A percentile compares a stretch with the other conserved stretches of the same genome.
These are phyloP conservation scores for Ophion costatus DNA, from an alignment of 2,888 invertebrate genomes.

Conservation along the genomic window DNA sequence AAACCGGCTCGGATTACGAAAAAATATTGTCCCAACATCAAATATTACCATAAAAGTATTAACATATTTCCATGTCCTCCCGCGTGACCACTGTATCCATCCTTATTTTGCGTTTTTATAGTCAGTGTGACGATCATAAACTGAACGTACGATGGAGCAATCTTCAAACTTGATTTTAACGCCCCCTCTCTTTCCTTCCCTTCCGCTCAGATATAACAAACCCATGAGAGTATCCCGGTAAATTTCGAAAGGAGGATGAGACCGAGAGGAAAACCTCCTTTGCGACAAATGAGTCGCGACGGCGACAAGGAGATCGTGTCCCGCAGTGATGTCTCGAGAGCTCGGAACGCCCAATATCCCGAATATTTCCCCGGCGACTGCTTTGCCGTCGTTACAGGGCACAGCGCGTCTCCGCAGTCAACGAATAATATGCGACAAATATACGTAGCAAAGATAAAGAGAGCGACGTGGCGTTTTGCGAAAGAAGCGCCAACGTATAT, in stretches of 20 bases:
- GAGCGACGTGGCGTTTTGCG: conserved; percentile 8
- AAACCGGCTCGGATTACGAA: no score
- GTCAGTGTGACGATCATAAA: no score
- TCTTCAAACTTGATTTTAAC: no score
- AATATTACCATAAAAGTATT: no score
- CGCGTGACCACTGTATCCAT: no score
- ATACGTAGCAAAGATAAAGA: conserved; percentile 15
- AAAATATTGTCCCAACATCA: no score
- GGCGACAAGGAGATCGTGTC: background rate
- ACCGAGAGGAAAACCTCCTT: background rate
- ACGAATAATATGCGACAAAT: conserved; percentile 25
- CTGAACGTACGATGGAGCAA: no score
- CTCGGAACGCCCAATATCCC: conserved; percentile 10
- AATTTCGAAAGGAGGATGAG: no score
- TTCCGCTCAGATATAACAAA: no score
- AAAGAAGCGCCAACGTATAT: conserved; percentile 28
- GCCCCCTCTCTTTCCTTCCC: no score
- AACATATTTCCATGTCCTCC: no score
- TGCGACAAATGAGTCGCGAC: conserved; percentile 1
- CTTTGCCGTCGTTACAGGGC: conserved; percentile 15
- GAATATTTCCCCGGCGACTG: conserved; percentile 10
- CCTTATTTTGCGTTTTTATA: background rate
- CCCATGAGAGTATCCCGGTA: no score
- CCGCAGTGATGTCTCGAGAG: background rate
- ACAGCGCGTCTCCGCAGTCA: conserved; percentile 26